Conservation (phyloP, 1,140 invertebrate species). For the Sitophilus oryzae region DNA sequence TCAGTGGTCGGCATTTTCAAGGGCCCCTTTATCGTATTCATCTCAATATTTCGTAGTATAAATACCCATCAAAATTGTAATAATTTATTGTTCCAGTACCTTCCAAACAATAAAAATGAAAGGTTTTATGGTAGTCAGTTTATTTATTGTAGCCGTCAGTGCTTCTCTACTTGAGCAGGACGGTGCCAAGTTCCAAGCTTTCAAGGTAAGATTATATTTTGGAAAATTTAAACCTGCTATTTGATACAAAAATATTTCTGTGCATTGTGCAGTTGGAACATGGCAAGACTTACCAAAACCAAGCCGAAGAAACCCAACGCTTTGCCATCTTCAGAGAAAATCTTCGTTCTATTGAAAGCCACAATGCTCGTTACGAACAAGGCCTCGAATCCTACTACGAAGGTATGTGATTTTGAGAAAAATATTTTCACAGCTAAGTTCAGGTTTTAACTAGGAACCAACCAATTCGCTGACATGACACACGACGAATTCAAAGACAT, state of each 20-base stretch:
- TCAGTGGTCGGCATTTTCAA: too few relatives aligned
- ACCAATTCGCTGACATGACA: slow-evolving; percentile 80
- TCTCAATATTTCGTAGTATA: too few relatives aligned
- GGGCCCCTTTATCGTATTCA: too few relatives aligned
- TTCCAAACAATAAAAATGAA: too few relatives aligned
- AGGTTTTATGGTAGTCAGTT: slow-evolving; percentile 4
- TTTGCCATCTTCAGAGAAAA: slow-evolving; percentile 71
- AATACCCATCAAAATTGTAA: too few relatives aligned
- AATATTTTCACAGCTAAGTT: too few relatives aligned
- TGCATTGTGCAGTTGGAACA: slow-evolving; percentile 8
- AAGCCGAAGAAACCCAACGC: slow-evolving; percentile 8
- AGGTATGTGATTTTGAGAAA: too few relatives aligned
- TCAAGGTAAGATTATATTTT: slow-evolving; percentile 9
- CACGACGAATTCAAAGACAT: slow-evolving; percentile 65
- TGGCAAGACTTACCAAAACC: slow-evolving; percentile 57
- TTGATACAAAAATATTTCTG: background rate
- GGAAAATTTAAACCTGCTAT: background rate
- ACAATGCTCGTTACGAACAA: slow-evolving; percentile 65
- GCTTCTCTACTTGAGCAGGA: background rate
- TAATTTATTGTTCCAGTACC: too few relatives aligned
- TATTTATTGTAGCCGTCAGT: slow-evolving; percentile 13
- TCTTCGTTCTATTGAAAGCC: slow-evolving; percentile 71
- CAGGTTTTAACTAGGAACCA: too few relatives aligned
- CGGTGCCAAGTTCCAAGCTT: slow-evolving; percentile 3
- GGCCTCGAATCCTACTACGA: slow-evolving; percentile 58